Percentiles rank a stretch among this genome's conserved stretches.
phyloP scores from a whole-genome alignment of 1,140 invertebrate species.

The Schlechtendalia chinensis region DNA sequence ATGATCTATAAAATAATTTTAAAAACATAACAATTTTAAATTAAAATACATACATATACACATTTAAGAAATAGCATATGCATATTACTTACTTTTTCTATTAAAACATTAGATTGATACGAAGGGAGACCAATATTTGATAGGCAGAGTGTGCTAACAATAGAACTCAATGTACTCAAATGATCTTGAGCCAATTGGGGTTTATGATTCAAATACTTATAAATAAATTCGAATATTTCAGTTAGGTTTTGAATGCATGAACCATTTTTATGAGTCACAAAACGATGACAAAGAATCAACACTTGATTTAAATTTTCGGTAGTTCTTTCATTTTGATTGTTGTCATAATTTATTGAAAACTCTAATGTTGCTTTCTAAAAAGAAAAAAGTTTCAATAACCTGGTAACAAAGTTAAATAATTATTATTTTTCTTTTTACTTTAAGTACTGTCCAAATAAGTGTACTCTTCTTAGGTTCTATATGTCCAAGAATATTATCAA shows the following conservation, averaged over 20 bases:
- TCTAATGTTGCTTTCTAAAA: slow-evolving; percentile 24
- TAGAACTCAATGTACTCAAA: slow-evolving; percentile 23
- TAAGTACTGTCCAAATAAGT: slow-evolving; percentile 62
- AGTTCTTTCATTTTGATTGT: slow-evolving; percentile 27
- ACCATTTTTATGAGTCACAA: slow-evolving; percentile 20
- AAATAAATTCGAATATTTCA: slow-evolving; percentile 28
- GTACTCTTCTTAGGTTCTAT: slow-evolving; percentile 61
- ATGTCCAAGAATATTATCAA: slow-evolving; percentile 62
- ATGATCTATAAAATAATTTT: slow-evolving; percentile 11
- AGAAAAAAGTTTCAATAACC: neutral
- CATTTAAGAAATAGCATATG: neutral
- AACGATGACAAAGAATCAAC: slow-evolving; percentile 27
- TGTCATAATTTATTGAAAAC: slow-evolving; percentile 14
- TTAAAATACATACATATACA: no score
- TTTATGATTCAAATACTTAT: slow-evolving; percentile 7
- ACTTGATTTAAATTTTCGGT: slow-evolving; percentile 37
- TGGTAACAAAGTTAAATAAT: neutral
- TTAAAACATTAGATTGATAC: slow-evolving; percentile 24
- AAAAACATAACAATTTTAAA: neutral
- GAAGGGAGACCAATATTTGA: slow-evolving; percentile 26
- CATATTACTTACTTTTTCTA: slow-evolving; percentile 22
- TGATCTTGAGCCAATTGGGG: slow-evolving; percentile 19
- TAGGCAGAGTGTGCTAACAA: slow-evolving; percentile 40
- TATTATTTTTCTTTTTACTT: slow-evolving; percentile 1
- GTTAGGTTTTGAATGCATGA: slow-evolving; percentile 28